Conservation (phyloP, 2,113 vertebrate species). For the Orcinus orca region DNA sequence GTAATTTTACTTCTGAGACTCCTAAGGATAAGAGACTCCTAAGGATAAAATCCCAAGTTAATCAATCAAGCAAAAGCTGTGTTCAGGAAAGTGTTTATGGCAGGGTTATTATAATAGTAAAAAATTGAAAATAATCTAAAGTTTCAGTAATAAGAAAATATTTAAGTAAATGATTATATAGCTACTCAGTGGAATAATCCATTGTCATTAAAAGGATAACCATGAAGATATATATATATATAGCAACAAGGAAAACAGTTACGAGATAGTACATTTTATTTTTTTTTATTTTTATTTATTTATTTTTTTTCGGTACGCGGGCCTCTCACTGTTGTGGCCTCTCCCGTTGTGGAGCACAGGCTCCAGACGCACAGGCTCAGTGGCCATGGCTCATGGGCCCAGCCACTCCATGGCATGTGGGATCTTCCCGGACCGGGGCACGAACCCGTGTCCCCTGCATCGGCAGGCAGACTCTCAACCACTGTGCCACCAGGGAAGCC, state of each 20-base stretch:
- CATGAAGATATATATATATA: neutral
- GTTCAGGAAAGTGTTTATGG: neutral
- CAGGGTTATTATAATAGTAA: neutral
- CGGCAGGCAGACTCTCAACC: too few species aligned
- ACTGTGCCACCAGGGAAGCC: too few species aligned
- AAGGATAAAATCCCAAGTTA: neutral
- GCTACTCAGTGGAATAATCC: neutral
- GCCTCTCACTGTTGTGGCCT: too few species aligned
- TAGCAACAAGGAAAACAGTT: neutral
- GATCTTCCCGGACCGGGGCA: too few species aligned
- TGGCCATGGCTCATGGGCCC: too few species aligned
- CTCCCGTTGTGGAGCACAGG: too few species aligned
- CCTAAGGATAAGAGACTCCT: neutral
- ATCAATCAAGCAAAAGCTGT: neutral
- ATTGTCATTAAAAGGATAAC: neutral
- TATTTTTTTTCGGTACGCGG: too few species aligned
- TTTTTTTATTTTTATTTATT: too few species aligned
- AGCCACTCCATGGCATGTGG: too few species aligned
- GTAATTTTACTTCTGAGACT: neutral
- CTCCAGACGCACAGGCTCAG: too few species aligned
- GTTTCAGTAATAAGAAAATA: neutral
- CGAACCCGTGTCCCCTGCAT: too few species aligned
- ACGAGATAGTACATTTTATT: neutral
- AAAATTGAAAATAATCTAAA: neutral
- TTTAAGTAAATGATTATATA: neutral